Base-by-base conservation (phyloP, 2,797 vertebrate genomes). In the Pantherophis vulpinus region DNA sequence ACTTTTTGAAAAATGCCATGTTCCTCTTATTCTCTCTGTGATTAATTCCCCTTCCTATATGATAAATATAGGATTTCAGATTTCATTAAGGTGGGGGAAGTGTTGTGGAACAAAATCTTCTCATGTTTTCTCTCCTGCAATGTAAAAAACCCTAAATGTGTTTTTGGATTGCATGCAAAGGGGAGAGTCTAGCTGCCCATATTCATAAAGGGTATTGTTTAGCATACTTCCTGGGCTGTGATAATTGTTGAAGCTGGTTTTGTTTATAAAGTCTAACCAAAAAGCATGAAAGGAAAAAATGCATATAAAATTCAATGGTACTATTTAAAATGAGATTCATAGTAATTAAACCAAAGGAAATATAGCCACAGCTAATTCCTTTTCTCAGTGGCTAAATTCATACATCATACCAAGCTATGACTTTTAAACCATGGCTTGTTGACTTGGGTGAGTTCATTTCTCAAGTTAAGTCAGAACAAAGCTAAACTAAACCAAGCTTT, bases 11-110 rank as follows among this genome's bases (percentile, higher is more conserved):
- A 90, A 93, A 91, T 95, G 9, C 61, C 90, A 14, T 2, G 0
- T 96, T 95, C 95, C 94, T 96, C 94, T 63, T 92, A 91, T 95
- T 96, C 47, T 94, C 23, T 86, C 59, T 88, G 14, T 1, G 0
- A 90, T 66, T 94, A 91, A 86, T 87, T 93, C 54, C 93, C 90
- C 66, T 88, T 93, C 90, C 93, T 91, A 37, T 59, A 12, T 32
- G 37, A 79, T 79, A 56, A 90, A 93, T 91, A 47, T 79, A 88
- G 63, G 11, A 51, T 61, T 91, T 88, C 32, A 83, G 90, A 91
- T 79, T 25, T 32, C 37, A 88, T 88, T 79, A 56, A 60, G 20
- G 13, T 7, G 12, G 25, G n/a, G 83, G 29, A 89, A 83, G 66
- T 5, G 9, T 16, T 51, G 27, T 23, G 27, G 32, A 66, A 93